phyloP scores from a whole-genome alignment of 2,888 invertebrate species.

The Hipparchia semele region DNA sequence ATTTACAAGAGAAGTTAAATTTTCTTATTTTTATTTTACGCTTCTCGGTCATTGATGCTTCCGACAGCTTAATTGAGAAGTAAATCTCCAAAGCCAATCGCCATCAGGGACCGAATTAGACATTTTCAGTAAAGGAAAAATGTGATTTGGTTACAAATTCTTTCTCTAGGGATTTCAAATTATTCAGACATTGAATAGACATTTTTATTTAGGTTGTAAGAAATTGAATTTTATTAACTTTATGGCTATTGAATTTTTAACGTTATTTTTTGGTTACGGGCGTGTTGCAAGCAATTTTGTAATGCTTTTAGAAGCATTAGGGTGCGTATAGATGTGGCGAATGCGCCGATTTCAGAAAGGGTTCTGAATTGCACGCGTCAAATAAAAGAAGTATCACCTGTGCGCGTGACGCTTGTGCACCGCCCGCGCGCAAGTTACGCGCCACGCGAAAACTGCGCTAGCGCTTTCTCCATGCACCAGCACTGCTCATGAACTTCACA shows the following conservation, averaged over 20 bases:
- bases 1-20: neutral
- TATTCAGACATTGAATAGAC: constrained; percentile 1
- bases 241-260: neutral
- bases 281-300: no score
- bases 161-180: constrained; percentile 20
- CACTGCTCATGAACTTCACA: no score
- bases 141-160: constrained; percentile 26
- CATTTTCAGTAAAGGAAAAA: constrained; percentile 29
- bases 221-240: neutral
- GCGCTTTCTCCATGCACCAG: no score
- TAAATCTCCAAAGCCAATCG: constrained; percentile 17
- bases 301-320: no score
- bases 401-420: no score
- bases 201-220: constrained; percentile 3
- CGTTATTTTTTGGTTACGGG: neutral
- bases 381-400: no score
- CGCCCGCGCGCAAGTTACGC: no score
- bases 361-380: no score
- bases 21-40: neutral
- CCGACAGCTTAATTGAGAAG: constrained; percentile 11
- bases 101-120: constrained; percentile 22
- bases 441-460: no score
- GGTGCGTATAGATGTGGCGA: no score
- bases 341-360: no score
- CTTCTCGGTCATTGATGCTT: neutral